Conservation (phyloP, 2,113 vertebrate genomes). For the Psittacus erithacus region DNA sequence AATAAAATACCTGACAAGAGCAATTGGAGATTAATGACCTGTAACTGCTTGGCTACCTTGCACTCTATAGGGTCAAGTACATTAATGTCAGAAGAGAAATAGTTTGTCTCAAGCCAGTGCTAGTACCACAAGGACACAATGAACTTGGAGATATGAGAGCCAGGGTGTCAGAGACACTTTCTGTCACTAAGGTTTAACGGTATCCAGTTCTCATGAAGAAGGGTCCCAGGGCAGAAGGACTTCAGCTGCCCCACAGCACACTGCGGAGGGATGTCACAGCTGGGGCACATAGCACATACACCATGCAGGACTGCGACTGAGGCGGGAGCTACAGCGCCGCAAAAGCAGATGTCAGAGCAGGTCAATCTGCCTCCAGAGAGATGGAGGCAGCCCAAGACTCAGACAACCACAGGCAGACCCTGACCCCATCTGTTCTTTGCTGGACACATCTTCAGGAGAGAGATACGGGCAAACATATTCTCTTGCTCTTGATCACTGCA, state of each 20-base stretch:
- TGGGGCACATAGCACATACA: accelerated
- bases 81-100: background rate
- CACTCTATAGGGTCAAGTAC: background rate
- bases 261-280: accelerated
- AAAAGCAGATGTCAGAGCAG: background rate
- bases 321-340: background rate
- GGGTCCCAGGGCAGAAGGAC: background rate
- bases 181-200: background rate
- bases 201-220: background rate
- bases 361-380: background rate
- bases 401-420: background rate
- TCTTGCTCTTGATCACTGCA: background rate
- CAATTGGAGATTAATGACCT: conserved; percentile 28
- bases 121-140: background rate
- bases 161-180: background rate
- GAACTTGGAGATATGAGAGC: background rate
- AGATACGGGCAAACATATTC: background rate
- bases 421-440: background rate
- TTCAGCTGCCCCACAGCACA: background rate
- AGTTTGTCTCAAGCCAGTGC: background rate
- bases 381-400: background rate
- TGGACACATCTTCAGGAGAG: background rate
- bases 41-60: conserved; percentile 7
- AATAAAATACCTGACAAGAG: background rate
- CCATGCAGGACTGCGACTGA: background rate